Evolutionary conservation across 1,140 invertebrate genomes (phyloP).

Genomic region (Liolophura sinensis): DNA sequence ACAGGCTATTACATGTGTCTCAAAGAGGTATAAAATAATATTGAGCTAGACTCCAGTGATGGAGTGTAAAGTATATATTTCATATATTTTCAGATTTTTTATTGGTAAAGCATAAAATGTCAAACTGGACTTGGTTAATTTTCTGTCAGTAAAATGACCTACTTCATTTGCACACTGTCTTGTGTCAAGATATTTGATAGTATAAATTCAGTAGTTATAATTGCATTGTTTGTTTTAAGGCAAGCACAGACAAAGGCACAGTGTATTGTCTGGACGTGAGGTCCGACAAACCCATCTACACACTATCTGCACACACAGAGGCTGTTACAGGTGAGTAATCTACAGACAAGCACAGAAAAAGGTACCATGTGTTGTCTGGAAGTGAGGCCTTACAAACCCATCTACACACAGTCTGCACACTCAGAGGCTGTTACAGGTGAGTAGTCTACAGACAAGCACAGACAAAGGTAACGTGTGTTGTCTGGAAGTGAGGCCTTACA

Average conservation of each 20-base stretch:
- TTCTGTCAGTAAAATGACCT: background rate
- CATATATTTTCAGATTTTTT: too few species aligned
- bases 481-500: constrained; percentile 53
- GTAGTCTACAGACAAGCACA: constrained; percentile 69
- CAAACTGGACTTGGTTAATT: background rate
- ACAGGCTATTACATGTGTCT: too few species aligned
- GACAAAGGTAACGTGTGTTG: constrained; percentile 74
- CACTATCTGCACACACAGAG: constrained; percentile 60
- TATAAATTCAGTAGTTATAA: too few species aligned
- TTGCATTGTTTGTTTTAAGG: constrained; percentile 60
- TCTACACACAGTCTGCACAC: constrained; percentile 72
- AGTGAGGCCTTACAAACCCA: constrained; percentile 60
- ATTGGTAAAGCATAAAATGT: too few species aligned
- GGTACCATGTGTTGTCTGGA: constrained; percentile 70
- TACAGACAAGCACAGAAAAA: constrained; percentile 75
- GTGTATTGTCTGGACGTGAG: constrained; percentile 63
- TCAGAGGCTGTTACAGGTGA: constrained; percentile 22
- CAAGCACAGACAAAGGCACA: constrained; percentile 79
- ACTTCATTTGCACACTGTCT: too few species aligned
- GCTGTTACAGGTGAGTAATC: constrained; percentile 15
- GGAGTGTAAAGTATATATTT: too few species aligned
- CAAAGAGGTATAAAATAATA: too few species aligned
- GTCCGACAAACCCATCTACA: constrained; percentile 72
- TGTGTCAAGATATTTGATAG: too few species aligned
- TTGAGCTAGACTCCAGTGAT: too few species aligned